Percentiles rank a stretch among this genome's conserved stretches.
Conservation (phyloP, 2,797 vertebrate species). For the Enteromius fasciolatus region DNA sequence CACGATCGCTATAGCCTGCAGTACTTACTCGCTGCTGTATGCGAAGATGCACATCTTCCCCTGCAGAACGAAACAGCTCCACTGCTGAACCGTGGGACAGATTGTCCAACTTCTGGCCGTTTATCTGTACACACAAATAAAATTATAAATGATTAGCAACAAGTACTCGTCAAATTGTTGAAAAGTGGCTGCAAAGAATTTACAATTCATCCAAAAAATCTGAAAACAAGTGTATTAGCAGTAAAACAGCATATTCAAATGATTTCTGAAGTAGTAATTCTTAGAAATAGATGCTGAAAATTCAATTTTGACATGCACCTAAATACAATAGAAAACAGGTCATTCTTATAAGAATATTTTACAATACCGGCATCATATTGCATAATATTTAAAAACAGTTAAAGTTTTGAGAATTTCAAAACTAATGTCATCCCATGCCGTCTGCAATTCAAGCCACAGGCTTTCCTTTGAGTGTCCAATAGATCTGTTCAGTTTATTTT, state of each 20-base stretch:
- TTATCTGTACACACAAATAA: slow-evolving; percentile 78
- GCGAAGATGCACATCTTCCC: slow-evolving; percentile 83
- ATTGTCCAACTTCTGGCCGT: slow-evolving; percentile 83
- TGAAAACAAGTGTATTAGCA: neutral
- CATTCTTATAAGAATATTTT: too few relatives aligned
- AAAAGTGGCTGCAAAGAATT: neutral
- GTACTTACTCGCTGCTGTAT: slow-evolving; percentile 86
- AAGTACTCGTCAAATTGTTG: neutral
- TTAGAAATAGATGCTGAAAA: neutral
- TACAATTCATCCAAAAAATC: neutral
- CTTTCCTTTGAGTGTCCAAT: too few relatives aligned
- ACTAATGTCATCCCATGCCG: too few relatives aligned
- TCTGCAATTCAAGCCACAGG: too few relatives aligned
- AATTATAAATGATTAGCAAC: neutral
- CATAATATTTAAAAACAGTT: too few relatives aligned
- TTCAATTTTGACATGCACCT: too few relatives aligned
- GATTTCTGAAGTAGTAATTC: neutral
- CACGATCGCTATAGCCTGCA: too few relatives aligned
- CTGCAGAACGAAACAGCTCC: slow-evolving; percentile 88
- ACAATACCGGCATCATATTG: too few relatives aligned
- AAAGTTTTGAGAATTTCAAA: too few relatives aligned
- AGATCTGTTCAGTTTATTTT: too few relatives aligned
- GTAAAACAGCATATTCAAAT: neutral
- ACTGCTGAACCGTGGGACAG: slow-evolving; percentile 85
- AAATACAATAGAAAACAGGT: neutral